Evolutionary conservation across 2,113 vertebrate genomes (phyloP), one percentile per base, ranked within the genome.

Genomic region (Phoenicopterus ruber): DNA sequence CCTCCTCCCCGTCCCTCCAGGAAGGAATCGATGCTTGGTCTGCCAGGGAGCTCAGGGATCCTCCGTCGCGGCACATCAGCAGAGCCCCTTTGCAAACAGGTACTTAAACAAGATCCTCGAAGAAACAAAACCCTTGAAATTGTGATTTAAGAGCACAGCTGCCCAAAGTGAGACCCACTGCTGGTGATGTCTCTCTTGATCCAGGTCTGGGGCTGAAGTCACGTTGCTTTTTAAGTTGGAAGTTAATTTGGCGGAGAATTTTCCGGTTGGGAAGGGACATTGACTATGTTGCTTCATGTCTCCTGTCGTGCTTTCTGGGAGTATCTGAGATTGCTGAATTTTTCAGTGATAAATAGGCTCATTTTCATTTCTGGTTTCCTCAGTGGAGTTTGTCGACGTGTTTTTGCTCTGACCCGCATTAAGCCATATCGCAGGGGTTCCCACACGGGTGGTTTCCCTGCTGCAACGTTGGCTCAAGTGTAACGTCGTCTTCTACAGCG

Each of bases 321-420:
- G 44, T 3, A 4, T 11, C 38, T 18, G 55, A 69, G 28, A 7
- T 12, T 3, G 31, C 20, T 36, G 82, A 17, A 3, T 31, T 59
- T 52, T 36, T 17, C 47, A 13, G 58, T 21, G 55, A 22, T 14
- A 17, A 42, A 29, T 4, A 17, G 58, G 40, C 5, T 7, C 7
- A 0, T 36, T 76, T 82, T 28, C 19, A 5, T 40, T 65, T 46
- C 29, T 66, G 44, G 10, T 54, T 26, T 40, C 46, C 38, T 19
- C 12, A 0, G 31, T 8, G 42, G 50, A 11, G 12, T 32, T 54
- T 44, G 14, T 14, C 4, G 1, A 8, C 1, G 0, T 32, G 50
- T 7, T 40, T 40, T 13, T 32, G 65, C 50, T 65, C 65, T 14
- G 58, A 31, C 9, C 44, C 8, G 50, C 3, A 5, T 38, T 17